phyloP scores from a whole-genome alignment of 2,113 vertebrate genomes.

The human region DNA sequence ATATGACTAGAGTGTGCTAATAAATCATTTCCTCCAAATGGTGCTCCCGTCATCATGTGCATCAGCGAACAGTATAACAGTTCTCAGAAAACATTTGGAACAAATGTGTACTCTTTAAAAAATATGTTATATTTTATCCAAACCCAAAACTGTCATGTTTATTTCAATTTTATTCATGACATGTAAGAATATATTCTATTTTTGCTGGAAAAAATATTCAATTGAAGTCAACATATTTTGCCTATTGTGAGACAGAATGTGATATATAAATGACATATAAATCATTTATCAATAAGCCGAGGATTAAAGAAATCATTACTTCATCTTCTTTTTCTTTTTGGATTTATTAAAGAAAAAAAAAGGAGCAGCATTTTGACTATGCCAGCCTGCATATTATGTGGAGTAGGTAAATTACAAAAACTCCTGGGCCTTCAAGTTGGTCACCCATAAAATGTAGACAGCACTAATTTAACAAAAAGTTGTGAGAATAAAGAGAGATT shows the following conservation, averaged over 20 bases:
- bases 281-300: not conserved
- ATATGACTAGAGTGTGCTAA: slow-evolving; percentile 19
- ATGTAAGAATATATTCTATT: slow-evolving; percentile 34
- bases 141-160: not conserved
- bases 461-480: not conserved
- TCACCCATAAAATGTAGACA: not conserved
- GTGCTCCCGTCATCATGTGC: not conserved
- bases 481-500: not conserved
- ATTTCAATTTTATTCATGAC: slow-evolving; percentile 39
- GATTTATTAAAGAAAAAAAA: not conserved
- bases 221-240: slow-evolving; percentile 4
- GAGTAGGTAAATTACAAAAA: not conserved
- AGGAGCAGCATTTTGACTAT: not conserved
- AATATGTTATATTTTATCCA: slow-evolving; percentile 37
- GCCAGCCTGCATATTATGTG: not conserved
- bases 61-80: not conserved
- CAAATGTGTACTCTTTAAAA: slow-evolving; percentile 25
- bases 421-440: not conserved
- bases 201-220: slow-evolving; percentile 37
- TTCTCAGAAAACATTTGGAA: slow-evolving; percentile 47
- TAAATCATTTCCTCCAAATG: slow-evolving; percentile 47
- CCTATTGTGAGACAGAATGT: not conserved
- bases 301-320: not conserved
- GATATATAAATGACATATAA: not conserved
- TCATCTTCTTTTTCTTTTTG: not conserved